Evolutionary conservation across 2,888 invertebrate species (phyloP), one percentile per base, ranked within the genome.

Genomic region (Mythimna ferrago): DNA sequence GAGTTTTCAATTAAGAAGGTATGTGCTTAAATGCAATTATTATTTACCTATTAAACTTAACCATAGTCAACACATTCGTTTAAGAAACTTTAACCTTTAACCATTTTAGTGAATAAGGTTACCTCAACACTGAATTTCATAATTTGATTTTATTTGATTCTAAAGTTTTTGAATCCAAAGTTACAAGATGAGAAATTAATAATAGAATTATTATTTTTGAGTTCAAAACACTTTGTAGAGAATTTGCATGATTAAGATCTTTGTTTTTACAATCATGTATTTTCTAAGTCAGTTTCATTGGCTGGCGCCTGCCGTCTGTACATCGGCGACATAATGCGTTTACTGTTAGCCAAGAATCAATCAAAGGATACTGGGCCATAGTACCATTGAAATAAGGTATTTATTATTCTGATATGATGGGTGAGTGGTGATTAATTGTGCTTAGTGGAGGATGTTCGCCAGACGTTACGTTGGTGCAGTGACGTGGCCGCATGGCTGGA

Each of bases 401-500:
- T 83, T 78, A 76, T 74, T 87, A 71, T 77, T 65, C 72, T 73
- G 81, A 71, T 79, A 80, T 75, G 61, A 54, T 73, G 73, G 69
- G 68, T 85, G 64, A 62, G 83, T 67, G 83, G 87, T 90, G 89
- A 91, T 91, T 91, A 92, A 92, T 90, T 83, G 88, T 78, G 82
- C 80, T 82, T 74, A 81, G 75, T 67, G 32, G 87, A 94, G 93
- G 94, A 94, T 94, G 92, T 89, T 87, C 87, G 76, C 90, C 93
- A 94, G 94, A 94, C 94, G 89, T 83, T 88, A 86, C 89, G 88
- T 86, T 87, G 78, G 80, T 60, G 71, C 48, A 71, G 87, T 92
- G 92, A 94, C 93, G 94, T 92, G 93, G 91, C 93, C 92, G 92
- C 93, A 93, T 48, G 44, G 44, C 44, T 48, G 92, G 92, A 91